Evolutionary conservation across 1,140 invertebrate species (phyloP).

Genomic region (Cataglyphis hispanica): DNA sequence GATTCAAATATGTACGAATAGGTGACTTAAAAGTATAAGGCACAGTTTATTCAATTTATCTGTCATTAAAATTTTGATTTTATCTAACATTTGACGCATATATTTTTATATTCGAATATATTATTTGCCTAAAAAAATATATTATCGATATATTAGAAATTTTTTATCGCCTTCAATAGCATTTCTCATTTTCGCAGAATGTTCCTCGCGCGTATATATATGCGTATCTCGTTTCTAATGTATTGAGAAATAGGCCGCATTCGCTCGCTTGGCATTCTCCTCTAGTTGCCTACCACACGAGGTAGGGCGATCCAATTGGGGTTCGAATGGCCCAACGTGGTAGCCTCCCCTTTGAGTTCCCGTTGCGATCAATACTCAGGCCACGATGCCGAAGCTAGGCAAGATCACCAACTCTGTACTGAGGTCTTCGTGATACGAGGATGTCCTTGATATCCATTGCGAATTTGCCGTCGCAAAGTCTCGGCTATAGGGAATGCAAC

Average conservation of each 20-base stretch:
- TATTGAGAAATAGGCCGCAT: conserved; percentile 62
- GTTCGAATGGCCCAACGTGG: conserved; percentile 76
- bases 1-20: no score
- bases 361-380: conserved; percentile 77
- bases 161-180: background rate
- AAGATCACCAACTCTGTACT: conserved; percentile 60
- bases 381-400: conserved; percentile 72
- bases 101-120: background rate
- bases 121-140: background rate
- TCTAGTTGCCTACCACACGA: conserved; percentile 64
- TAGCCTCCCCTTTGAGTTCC: conserved; percentile 76
- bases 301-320: conserved; percentile 78
- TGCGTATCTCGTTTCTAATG: conserved; percentile 32
- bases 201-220: background rate
- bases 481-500: conserved; percentile 27
- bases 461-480: conserved; percentile 42
- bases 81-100: background rate
- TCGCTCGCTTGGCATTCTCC: conserved; percentile 5
- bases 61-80: background rate
- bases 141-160: background rate
- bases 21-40: background rate
- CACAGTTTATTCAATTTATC: background rate
- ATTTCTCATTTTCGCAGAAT: background rate
- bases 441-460: conserved; percentile 61
- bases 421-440: conserved; percentile 65